Evolutionary conservation across 2,113 vertebrate species (phyloP).

Genomic region (Daubentonia madagascariensis): DNA sequence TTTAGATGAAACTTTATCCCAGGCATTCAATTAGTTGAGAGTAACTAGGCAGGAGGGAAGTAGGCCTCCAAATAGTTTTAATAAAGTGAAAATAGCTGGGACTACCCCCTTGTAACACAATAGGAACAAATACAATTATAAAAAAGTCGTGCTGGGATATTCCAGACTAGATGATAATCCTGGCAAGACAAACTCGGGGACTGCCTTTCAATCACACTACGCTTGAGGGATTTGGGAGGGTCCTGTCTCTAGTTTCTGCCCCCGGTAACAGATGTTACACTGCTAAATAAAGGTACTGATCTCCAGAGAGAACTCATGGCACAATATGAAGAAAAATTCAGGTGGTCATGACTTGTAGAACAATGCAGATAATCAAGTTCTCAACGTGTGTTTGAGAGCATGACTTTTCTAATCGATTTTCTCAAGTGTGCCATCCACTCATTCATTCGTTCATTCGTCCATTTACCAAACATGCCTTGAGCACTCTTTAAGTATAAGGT

Average conservation of each 20-base stretch:
- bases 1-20: constrained; percentile 42
- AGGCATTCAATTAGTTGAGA: constrained; percentile 54
- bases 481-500: neutral
- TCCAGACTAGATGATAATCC: neutral
- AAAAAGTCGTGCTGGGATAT: neutral
- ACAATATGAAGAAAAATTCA: neutral
- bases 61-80: neutral
- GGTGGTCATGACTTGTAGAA: neutral
- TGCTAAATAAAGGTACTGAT: neutral
- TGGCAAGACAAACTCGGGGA: neutral
- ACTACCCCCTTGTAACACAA: neutral
- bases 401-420: neutral
- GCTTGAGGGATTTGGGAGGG: neutral
- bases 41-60: constrained; percentile 50
- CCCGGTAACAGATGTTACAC: neutral
- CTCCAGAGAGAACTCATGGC: neutral
- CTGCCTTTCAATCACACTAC: neutral
- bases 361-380: neutral
- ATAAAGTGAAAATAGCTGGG: neutral
- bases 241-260: neutral
- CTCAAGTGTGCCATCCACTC: neutral
- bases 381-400: neutral
- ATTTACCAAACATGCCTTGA: neutral
- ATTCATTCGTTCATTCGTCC: neutral
- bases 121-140: neutral